Base-by-base conservation (phyloP, 2,113 vertebrate species). In the Pedetes capensis region DNA sequence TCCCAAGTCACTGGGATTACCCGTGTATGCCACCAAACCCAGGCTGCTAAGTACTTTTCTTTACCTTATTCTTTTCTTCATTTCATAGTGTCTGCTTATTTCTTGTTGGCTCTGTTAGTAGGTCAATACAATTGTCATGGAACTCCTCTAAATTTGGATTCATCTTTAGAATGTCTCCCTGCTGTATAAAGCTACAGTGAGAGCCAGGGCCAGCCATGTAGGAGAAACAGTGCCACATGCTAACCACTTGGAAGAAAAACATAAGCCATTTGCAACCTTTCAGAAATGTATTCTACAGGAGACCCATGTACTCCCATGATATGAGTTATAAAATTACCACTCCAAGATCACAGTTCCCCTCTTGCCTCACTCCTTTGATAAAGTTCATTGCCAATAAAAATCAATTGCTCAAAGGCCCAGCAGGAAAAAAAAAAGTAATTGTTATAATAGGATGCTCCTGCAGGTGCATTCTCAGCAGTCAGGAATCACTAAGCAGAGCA, bases 151-250 rank as follows among this genome's bases (percentile, higher is more conserved):
- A 79, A 86, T 74, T 25, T 17, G 71, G 37, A 32, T 93, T 95
- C 91, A 83, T 63, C 74, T 93, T 96, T 80, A 92, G 53, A 86
- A 85, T 59, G 5, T 53, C 74, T 93, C 97, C 95, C 98, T 98
- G 97, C 75, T 61, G 91, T 1, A 17, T 47, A 83, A 96, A 97
- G 82, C 72, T 13, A 96, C 86, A 75, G 23, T 88, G 95, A 94
- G 20, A 39, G 47, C 51, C 27, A n/a, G 49, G 39, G n/a, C 42
- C 71, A 94, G 68, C 16, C 44, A 78, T 92, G n/a, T 5, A 68
- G 88, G 32, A 78, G 51, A 59, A 90, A 94, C 51, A 78, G 42
- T 39, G 27, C 29, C 29, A 74, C 23, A 57, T 11, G 49, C 68
- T 64, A 93, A 81, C 11, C 51, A 47, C 76, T 71, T 42, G 39